Evolutionary conservation across 2,888 invertebrate species (phyloP), one percentile per base, ranked within the genome.

Genomic region (Caenorhabditis sp.): DNA sequence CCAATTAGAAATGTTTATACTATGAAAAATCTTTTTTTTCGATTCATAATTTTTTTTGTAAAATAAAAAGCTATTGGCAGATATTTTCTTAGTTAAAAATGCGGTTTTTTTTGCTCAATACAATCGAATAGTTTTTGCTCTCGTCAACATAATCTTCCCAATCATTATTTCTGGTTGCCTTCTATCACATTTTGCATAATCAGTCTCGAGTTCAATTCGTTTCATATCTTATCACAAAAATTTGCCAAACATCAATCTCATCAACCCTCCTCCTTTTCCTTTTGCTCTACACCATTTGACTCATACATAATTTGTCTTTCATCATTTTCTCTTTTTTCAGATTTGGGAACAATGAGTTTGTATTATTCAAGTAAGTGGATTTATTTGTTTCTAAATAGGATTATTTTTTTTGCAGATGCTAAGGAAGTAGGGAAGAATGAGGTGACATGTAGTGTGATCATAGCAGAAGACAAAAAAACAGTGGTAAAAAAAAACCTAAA

Each of bases 391-490:
- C n/a, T n/a, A n/a, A n/a, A n/a, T n/a, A n/a, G n/a, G 25, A 23
- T 20, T 54, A 27, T 17, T 14, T 17, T n/a, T 31, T 31, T 60
- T 71, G 38, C 72, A 72, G 72, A 64, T 25, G 58, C 64, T 1
- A 61, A 25, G 38, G 68, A 68, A 65, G 60, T 59, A 8, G 26
- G 68, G 17, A 62, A 59, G 31, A 68, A 73, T 25, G 68, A 73
- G 23, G 58, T 74, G n/a, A 38, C 60, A 25, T 68, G 71, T 53
- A 70, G 70, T 38, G 66, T 79, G 20, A 58, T 77, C 8, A 53
- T 75, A 1, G 70, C 68, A 1, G 79, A 80, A 7, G 79, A 80
- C 57, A 65, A 65, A 31, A 75, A 73, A 56, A 66, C 75, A 25
- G 77, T 80, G 57, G 79, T 79, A 43, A 67, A 70, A n/a, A n/a